Evolutionary conservation across 2,888 invertebrate species (phyloP), one percentile per base, ranked within the genome.

Genomic region (Lathronympha strigana): DNA sequence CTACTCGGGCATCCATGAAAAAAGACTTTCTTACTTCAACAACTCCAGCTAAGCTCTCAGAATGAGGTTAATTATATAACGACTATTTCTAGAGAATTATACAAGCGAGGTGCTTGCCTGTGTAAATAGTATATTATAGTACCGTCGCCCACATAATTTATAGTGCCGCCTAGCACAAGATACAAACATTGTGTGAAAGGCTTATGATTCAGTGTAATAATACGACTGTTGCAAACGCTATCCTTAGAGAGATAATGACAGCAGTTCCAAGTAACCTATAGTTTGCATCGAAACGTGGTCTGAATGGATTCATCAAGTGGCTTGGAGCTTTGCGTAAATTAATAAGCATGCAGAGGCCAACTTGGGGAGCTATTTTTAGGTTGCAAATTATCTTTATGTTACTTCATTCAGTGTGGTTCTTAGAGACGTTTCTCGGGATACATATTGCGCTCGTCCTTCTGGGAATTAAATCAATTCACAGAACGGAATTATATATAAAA

Each of bases 201-300:
- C 28, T 11, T 23, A 23, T 47, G n/a, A 31, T 19, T 40, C 40
- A 17, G 28, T 31, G 19, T 57, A 57, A 31, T 57, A 45, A 45
- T 45, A 57, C 31, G 28, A 31, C n/a, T 57, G n/a, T 31, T 57
- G 57, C 43, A 45, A 43, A 57, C 28, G 9, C 31, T n/a, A 43
- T 57, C 31, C 31, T 43, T 57, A 57, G n/a, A 45, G n/a, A 57
- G 57, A 57, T 55, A 55, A 55, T 57, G 57, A 57, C 45, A 31
- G 6, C 6, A 9, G 54, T 53, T 54, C 66, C 54, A 13, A 58
- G 38, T 25, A 62, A 25, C 62, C 38, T 63, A 33, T 47, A 63
- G 21, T 63, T 63, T 55, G 58, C 66, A 66, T 66, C 54, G 31
- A 36, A 36, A 66, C 61, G 66, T 66, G 54, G 47, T 8, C 45